phyloP scores from a whole-genome alignment of 2,113 vertebrate genomes.

The Lipotes vexillifer region DNA sequence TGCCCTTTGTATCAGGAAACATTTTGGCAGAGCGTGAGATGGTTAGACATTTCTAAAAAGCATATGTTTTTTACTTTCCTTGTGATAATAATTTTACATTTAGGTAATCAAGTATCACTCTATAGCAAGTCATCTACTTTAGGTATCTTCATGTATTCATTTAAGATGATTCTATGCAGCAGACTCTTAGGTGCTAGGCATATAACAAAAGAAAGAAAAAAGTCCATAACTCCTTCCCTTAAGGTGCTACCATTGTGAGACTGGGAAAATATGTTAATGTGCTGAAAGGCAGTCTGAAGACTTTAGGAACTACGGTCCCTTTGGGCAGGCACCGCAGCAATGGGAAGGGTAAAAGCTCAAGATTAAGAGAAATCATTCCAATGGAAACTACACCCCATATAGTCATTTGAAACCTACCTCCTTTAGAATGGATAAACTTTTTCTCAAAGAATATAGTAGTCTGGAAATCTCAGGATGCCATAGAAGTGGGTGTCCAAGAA shows the following conservation, averaged over 20 bases:
- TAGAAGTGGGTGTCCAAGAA: not conserved
- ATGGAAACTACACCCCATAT: not conserved
- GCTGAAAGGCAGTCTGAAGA: not conserved
- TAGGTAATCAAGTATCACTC: not conserved
- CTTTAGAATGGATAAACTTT: not conserved
- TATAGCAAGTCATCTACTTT: not conserved
- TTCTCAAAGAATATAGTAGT: not conserved
- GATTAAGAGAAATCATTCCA: not conserved
- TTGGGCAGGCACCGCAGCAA: not conserved
- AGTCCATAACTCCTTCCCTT: not conserved
- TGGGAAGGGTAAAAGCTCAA: not conserved
- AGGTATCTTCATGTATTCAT: not conserved
- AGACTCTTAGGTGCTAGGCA: not conserved
- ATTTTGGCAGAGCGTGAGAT: not conserved
- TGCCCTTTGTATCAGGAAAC: not conserved
- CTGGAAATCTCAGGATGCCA: not conserved
- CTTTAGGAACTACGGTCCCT: not conserved
- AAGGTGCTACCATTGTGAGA: not conserved
- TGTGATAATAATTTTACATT: not conserved
- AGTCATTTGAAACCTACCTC: not conserved
- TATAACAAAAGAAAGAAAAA: not conserved
- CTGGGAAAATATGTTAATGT: not conserved
- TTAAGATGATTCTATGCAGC: not conserved
- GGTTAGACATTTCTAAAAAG: not conserved
- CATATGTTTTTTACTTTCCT: not conserved